phyloP scores from a whole-genome alignment of 2,113 vertebrate genomes.

The Tragelaphus scriptus region DNA sequence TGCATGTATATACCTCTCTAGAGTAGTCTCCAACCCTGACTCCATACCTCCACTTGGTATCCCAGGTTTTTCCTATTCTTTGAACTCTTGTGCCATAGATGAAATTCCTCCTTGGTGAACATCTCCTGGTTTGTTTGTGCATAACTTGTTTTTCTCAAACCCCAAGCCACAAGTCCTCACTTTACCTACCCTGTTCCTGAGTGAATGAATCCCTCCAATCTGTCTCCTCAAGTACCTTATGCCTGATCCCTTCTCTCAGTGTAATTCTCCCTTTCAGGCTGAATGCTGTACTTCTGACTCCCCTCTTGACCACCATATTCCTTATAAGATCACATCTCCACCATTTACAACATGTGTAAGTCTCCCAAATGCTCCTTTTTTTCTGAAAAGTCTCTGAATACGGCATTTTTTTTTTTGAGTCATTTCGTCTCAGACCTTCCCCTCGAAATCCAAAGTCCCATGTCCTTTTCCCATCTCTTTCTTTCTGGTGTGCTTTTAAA shows the following conservation, averaged over 20 bases:
- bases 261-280: not conserved
- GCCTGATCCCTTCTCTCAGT: not conserved
- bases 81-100: not conserved
- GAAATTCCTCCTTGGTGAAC: too few relatives aligned
- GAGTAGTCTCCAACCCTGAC: not conserved
- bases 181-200: not conserved
- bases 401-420: not conserved
- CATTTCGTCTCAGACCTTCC: not conserved
- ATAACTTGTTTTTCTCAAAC: not conserved
- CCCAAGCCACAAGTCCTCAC: not conserved
- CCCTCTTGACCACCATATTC: not conserved
- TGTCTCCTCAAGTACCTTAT: not conserved
- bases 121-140: not conserved
- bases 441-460: not conserved
- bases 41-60: not conserved
- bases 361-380: not conserved
- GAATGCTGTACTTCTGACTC: not conserved
- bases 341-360: rapidly evolving
- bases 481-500: not conserved
- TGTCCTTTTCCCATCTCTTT: rapidly evolving
- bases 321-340: too few relatives aligned
- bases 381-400: not conserved
- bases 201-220: not conserved
- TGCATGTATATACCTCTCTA: not conserved
- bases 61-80: not conserved